phyloP scores from a whole-genome alignment of 2,888 invertebrate species.

The Abscondita cerata region DNA sequence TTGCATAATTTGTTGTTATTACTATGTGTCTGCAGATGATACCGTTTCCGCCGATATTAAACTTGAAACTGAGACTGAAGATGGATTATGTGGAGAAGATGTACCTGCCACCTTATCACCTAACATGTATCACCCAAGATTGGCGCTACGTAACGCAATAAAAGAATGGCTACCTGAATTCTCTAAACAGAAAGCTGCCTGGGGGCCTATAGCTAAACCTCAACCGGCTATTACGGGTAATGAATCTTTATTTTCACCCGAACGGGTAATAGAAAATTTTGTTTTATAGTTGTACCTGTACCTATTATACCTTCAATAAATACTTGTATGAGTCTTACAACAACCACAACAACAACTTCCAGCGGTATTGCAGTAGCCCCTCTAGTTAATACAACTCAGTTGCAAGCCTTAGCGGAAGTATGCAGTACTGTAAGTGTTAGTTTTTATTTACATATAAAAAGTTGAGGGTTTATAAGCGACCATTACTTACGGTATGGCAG shows the following conservation, averaged over 20 bases:
- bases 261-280: too few species aligned
- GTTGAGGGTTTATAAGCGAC: too few species aligned
- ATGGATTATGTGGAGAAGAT: constrained; percentile 79
- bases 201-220: constrained; percentile 87
- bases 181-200: constrained; percentile 79
- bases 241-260: too few species aligned
- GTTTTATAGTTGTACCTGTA: constrained; percentile 73
- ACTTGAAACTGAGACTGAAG: constrained; percentile 76
- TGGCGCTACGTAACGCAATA: constrained; percentile 81
- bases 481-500: too few species aligned
- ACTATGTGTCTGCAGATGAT: constrained; percentile 67
- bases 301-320: constrained; percentile 88
- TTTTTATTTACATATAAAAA: constrained; percentile 13
- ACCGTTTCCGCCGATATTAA: constrained; percentile 90
- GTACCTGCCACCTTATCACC: constrained; percentile 74
- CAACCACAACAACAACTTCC: constrained; percentile 72
- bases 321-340: constrained; percentile 84
- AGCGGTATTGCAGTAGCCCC: constrained; percentile 60
- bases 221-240: constrained; percentile 75
- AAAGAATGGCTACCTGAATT: constrained; percentile 93
- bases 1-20: constrained; percentile 26
- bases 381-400: constrained; percentile 71
- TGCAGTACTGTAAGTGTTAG: constrained; percentile 66
- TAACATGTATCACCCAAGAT: constrained; percentile 81
- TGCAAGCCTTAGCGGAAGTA: constrained; percentile 82